Evolutionary conservation across 2,888 invertebrate genomes (phyloP).

Genomic region (Tenthredo mesomela): DNA sequence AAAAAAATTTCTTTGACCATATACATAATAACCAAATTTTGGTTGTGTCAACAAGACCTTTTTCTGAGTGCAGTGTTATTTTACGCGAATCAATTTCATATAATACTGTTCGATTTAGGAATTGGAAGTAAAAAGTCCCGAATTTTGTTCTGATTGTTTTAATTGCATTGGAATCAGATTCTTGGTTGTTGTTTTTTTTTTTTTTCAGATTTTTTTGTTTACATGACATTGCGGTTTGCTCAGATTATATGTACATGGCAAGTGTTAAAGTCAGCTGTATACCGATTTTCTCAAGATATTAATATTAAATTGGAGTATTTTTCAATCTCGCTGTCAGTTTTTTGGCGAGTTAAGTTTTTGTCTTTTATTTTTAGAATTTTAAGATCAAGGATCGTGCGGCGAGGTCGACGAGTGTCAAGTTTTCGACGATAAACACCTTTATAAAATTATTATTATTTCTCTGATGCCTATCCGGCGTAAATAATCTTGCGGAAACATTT

Average conservation of each 20-base stretch:
- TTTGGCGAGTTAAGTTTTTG: slow-evolving; percentile 9
- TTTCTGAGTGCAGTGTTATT: too few relatives aligned
- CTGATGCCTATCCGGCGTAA: neutral
- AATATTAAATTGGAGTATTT: too few relatives aligned
- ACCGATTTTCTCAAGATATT: neutral
- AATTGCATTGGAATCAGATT: neutral
- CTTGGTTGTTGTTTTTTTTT: neutral
- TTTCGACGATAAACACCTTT: neutral
- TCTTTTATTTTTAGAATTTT: neutral
- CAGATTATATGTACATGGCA: neutral
- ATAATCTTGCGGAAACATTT: too few relatives aligned
- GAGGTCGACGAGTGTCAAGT: slow-evolving; percentile 24
- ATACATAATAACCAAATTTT: too few relatives aligned
- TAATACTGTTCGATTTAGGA: neutral
- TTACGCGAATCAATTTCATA: neutral
- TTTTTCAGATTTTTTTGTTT: neutral
- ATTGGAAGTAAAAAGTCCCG: neutral
- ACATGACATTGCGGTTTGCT: neutral
- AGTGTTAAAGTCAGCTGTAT: neutral
- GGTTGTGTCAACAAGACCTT: too few relatives aligned
- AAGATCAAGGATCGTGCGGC: neutral
- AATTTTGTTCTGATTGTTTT: neutral
- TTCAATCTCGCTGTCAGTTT: too few relatives aligned
- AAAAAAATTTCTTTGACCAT: too few relatives aligned
- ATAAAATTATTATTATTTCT: neutral